Evolutionary conservation across 2,113 vertebrate genomes (phyloP).

Genomic region (Girardinichthys multiradiatus): DNA sequence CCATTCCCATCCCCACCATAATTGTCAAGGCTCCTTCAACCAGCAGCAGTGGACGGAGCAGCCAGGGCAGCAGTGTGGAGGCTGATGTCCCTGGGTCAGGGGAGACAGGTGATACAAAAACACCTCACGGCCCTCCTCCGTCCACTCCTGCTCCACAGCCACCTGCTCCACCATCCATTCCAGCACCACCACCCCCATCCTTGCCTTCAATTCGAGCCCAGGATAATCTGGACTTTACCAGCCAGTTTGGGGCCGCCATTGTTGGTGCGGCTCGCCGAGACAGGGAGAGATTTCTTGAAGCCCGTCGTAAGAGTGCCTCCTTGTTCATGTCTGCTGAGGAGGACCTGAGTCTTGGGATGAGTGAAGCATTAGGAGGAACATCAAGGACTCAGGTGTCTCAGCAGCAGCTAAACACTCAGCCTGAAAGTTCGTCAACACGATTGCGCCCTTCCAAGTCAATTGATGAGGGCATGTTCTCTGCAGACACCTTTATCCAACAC

Average conservation of each 20-base stretch:
- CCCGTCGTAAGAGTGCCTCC: constrained; percentile 87
- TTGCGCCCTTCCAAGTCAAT: constrained; percentile 91
- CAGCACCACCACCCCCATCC: constrained; percentile 78
- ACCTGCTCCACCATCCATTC: constrained; percentile 83
- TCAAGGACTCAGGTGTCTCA: constrained; percentile 73
- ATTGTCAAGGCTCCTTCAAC: constrained; percentile 94
- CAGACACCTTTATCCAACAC: constrained; percentile 88
- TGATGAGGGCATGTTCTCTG: constrained; percentile 93
- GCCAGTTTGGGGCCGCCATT: constrained; percentile 92
- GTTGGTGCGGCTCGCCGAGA: constrained; percentile 90
- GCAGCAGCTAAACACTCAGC: constrained; percentile 70
- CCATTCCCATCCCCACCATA: constrained; percentile 93
- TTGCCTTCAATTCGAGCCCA: constrained; percentile 78
- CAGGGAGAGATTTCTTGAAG: constrained; percentile 89
- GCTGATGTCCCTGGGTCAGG: constrained; percentile 77
- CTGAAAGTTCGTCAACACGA: constrained; percentile 75
- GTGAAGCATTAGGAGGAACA: constrained; percentile 63
- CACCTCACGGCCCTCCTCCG: constrained; percentile 75
- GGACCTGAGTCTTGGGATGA: constrained; percentile 61
- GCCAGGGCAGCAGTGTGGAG: constrained; percentile 93
- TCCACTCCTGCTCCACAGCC: constrained; percentile 86
- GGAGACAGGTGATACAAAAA: constrained; percentile 74
- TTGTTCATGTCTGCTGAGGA: constrained; percentile 93
- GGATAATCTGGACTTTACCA: constrained; percentile 88
- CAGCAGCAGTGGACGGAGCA: constrained; percentile 93